Evolutionary conservation across 2,888 invertebrate genomes (phyloP).

Genomic region (Drosophila nr. fundita): DNA sequence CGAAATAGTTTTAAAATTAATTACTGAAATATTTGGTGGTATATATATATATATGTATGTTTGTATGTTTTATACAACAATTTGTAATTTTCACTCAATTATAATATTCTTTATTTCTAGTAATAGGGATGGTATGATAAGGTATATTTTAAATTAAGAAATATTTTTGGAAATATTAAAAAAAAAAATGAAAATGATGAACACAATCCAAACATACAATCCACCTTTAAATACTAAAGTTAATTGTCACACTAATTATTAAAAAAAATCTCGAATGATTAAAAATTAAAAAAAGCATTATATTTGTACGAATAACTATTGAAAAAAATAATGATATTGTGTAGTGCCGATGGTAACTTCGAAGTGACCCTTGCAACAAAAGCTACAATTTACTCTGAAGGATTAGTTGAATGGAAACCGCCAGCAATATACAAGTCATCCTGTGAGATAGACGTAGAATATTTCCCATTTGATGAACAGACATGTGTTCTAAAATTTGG

Average conservation of each 20-base stretch:
- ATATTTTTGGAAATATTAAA: background rate
- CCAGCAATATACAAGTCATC: slow-evolving; percentile 99
- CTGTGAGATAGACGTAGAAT: slow-evolving; percentile 98
- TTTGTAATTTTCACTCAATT: background rate
- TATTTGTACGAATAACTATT: slow-evolving; percentile 64
- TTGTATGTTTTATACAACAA: background rate
- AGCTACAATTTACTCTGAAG: slow-evolving; percentile 95
- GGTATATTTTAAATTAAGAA: background rate
- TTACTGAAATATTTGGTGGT: background rate
- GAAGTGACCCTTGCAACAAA: slow-evolving; percentile 98
- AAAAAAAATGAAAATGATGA: background rate
- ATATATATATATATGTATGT: background rate
- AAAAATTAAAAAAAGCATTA: slow-evolving; percentile 23
- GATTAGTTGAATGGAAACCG: slow-evolving; percentile 98
- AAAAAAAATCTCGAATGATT: slow-evolving; percentile 4
- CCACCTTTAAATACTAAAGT: slow-evolving; percentile 1
- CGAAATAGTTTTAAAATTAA: background rate
- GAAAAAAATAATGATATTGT: slow-evolving; percentile 77
- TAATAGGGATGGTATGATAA: background rate
- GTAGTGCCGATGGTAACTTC: slow-evolving; percentile 98
- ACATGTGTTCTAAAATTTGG: slow-evolving; percentile 98
- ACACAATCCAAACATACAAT: background rate
- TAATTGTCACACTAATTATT: slow-evolving; percentile 1
- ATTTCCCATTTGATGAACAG: slow-evolving; percentile 98
- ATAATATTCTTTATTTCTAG: background rate